Evolutionary conservation across 2,888 invertebrate genomes (phyloP), one percentile per base, ranked within the genome.

Genomic region (Drosophila aldrichi): DNA sequence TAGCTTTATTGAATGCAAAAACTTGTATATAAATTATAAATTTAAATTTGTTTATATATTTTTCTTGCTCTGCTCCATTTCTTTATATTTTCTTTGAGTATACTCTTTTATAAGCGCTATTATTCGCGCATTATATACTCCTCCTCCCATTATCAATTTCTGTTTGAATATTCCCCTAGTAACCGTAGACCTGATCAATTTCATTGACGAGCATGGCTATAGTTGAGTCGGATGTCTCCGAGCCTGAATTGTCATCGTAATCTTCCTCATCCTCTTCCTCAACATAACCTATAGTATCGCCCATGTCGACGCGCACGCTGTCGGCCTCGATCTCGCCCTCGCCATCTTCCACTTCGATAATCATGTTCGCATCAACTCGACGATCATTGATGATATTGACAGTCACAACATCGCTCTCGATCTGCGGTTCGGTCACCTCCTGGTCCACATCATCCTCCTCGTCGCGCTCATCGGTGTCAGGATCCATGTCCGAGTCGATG

Each of bases 131-230:
- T 20, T 51, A 7, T 9, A 29, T 29, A 14, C 9, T 2, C 8
- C 1, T 2, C 8, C 1, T 41, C 9, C 0, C 9, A 32, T 32
- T 41, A 1, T 10, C 10, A 18, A 8, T 8, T 41, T 10, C 4
- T 18, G 5, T 41, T 43, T 5, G 12, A 41, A 3, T 12, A 22
- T 6, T 2, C 40, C 1, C 10, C 7, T 59, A 69, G 41, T 57
- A 69, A 6, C 22, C 46, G n/a, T 64, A 72, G 12, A 22, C 56
- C 32, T 69, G 51, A n/a, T 63, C 56, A 38, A 69, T 41, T 12
- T 58, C 59, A 38, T 60, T 63, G 41, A 61, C 70, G 16, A 75
- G n/a, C 46, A 63, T 46, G 46, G 57, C 52, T 10, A 73, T 46
- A 10, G 64, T 46, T 16, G 40, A 44, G 2, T 70, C 71, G 0